A percentile compares a stretch with the other conserved stretches of the same genome.
phyloP scores from a whole-genome alignment of 2,113 vertebrate species.

The Pogona vitticeps region DNA sequence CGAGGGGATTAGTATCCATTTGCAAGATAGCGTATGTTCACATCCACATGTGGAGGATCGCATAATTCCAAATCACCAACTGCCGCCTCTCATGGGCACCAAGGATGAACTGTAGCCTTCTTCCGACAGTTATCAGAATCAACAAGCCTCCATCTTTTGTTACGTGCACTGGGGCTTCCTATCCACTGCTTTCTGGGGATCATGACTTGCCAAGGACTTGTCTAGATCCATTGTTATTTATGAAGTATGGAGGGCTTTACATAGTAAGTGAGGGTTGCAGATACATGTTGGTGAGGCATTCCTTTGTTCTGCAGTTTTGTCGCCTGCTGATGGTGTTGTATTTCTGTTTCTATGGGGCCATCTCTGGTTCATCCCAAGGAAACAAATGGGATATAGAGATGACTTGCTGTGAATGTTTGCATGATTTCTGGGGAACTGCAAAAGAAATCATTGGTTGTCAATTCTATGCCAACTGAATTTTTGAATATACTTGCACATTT shows the following conservation, averaged over 20 bases:
- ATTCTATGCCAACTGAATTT: accelerated
- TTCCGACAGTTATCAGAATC: background rate
- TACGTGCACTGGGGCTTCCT: background rate
- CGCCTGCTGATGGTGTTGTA: constrained; percentile 37
- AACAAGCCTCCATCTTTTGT: constrained; percentile 8
- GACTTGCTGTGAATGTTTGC: background rate
- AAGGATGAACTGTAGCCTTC: constrained; percentile 83
- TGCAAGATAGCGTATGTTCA: background rate
- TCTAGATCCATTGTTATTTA: constrained; percentile 21
- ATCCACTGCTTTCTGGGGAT: background rate
- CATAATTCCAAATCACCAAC: constrained; percentile 15
- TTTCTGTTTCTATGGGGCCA: background rate
- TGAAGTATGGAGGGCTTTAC: background rate
- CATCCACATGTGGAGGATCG: constrained; percentile 50
- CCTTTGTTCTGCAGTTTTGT: background rate
- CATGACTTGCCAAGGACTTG: constrained; percentile 51
- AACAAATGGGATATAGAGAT: background rate
- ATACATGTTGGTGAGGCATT: accelerated
- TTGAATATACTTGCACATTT: constrained; percentile 7
- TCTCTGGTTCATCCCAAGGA: background rate
- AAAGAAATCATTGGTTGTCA: background rate
- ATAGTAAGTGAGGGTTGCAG: background rate
- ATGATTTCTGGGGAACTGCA: accelerated
- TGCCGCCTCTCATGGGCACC: constrained; percentile 69
- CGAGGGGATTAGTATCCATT: background rate